Percentiles rank a stretch among this genome's conserved stretches.
Evolutionary conservation across 2,888 invertebrate genomes (phyloP).

Genomic region (Himalopsyche tibetana): DNA sequence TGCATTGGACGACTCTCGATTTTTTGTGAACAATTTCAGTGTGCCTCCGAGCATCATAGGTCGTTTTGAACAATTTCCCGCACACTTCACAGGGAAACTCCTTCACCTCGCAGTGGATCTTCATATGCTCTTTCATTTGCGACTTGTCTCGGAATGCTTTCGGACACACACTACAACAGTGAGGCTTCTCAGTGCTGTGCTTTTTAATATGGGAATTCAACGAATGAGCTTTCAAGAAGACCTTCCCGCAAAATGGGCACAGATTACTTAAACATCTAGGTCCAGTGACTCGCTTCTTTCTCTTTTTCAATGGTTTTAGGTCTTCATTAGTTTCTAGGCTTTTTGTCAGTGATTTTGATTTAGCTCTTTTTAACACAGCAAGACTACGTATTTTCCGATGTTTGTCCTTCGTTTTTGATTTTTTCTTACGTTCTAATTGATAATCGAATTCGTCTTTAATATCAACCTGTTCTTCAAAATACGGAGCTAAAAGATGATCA

Average conservation of each 20-base stretch:
- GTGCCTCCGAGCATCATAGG: slow-evolving; percentile 58
- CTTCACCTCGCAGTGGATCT: slow-evolving; percentile 58
- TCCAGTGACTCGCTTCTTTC: background rate
- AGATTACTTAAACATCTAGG: slow-evolving; percentile 50
- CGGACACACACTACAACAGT: slow-evolving; percentile 52
- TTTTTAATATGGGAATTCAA: slow-evolving; percentile 58
- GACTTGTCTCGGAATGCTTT: slow-evolving; percentile 58
- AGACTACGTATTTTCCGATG: slow-evolving; percentile 43
- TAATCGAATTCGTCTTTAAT: slow-evolving; percentile 28
- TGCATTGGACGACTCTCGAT: slow-evolving; percentile 57
- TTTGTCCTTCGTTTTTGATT: slow-evolving; percentile 29
- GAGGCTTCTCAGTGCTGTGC: slow-evolving; percentile 54
- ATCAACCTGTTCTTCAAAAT: slow-evolving; percentile 48
- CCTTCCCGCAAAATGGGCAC: slow-evolving; percentile 61
- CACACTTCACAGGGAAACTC: slow-evolving; percentile 62
- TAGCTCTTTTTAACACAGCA: slow-evolving; percentile 1
- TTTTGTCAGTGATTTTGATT: slow-evolving; percentile 22
- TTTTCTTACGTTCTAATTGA: slow-evolving; percentile 25
- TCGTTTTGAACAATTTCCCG: slow-evolving; percentile 58
- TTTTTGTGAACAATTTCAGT: slow-evolving; percentile 55
- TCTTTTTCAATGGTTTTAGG: background rate
- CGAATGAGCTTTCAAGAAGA: slow-evolving; percentile 56
- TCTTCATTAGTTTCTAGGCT: background rate
- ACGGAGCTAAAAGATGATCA: background rate
- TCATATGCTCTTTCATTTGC: slow-evolving; percentile 58